phyloP scores from a whole-genome alignment of 2,797 vertebrate genomes.

The Gadopsis bispinosus region DNA sequence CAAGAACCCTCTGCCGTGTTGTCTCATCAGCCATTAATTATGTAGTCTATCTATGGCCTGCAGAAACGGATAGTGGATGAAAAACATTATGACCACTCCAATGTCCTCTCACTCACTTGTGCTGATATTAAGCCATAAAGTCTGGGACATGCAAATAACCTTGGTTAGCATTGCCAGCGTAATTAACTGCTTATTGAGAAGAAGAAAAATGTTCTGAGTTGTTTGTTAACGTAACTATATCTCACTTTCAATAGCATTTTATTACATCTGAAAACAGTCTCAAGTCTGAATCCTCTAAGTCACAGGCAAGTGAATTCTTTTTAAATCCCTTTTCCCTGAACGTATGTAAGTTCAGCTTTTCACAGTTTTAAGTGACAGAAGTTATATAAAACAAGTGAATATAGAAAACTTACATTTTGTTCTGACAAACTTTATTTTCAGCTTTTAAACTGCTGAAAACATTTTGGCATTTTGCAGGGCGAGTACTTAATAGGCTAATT shows the following conservation, averaged over 20 bases:
- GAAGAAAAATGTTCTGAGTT: slow-evolving; percentile 4
- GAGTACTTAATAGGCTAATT: background rate
- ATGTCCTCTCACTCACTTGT: slow-evolving; percentile 75
- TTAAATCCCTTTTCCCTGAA: background rate
- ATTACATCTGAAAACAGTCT: background rate
- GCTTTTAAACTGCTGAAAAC: background rate
- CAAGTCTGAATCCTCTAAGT: background rate
- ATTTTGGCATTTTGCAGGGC: background rate
- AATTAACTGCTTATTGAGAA: slow-evolving; percentile 35
- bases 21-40: slow-evolving; percentile 87
- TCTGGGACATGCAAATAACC: slow-evolving; percentile 74
- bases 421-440: background rate
- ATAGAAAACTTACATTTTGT: background rate
- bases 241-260: background rate
- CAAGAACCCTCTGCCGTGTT: slow-evolving; percentile 33
- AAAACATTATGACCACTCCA: slow-evolving; percentile 83
- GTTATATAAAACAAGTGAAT: background rate
- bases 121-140: slow-evolving; percentile 85
- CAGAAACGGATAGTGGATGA: slow-evolving; percentile 85
- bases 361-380: background rate
- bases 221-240: background rate
- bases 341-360: background rate
- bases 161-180: slow-evolving; percentile 65
- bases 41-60: slow-evolving; percentile 83
- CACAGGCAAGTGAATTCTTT: background rate